Evolutionary conservation across 2,113 vertebrate genomes (phyloP).

Genomic region (Tetrao urogallus): DNA sequence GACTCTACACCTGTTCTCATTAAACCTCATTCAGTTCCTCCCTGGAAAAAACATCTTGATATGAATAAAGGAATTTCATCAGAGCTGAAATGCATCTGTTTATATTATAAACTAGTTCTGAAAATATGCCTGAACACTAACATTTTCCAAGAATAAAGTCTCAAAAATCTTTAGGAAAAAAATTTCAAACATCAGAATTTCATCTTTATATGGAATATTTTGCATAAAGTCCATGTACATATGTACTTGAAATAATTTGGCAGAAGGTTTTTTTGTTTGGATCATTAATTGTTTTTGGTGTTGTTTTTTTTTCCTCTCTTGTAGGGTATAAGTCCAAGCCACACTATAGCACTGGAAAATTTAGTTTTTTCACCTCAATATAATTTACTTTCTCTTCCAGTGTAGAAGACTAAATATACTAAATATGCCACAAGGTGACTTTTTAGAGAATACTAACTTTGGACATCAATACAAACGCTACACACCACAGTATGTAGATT

Average conservation of each 20-base stretch:
- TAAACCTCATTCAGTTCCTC: no score
- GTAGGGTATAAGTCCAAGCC: neutral
- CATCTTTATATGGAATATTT: neutral
- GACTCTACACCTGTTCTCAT: no score
- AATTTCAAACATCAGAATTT: neutral
- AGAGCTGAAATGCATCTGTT: neutral
- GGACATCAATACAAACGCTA: neutral
- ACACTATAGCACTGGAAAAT: neutral
- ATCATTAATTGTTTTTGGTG: neutral
- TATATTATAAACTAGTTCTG: neutral
- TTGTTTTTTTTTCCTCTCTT: neutral
- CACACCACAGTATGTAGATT: accelerated
- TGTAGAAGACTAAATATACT: no score
- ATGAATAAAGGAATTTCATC: neutral
- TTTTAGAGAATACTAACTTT: neutral
- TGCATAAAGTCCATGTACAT: neutral
- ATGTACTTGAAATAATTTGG: neutral
- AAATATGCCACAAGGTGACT: neutral
- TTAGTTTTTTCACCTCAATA: neutral
- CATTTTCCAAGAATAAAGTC: neutral
- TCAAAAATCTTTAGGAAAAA: neutral
- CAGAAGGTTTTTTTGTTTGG: neutral
- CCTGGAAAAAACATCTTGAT: neutral
- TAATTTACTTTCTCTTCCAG: neutral
- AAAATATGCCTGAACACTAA: neutral